phyloP scores from a whole-genome alignment of 64 coral and sea anemone species.

The Trachythela sp. region DNA sequence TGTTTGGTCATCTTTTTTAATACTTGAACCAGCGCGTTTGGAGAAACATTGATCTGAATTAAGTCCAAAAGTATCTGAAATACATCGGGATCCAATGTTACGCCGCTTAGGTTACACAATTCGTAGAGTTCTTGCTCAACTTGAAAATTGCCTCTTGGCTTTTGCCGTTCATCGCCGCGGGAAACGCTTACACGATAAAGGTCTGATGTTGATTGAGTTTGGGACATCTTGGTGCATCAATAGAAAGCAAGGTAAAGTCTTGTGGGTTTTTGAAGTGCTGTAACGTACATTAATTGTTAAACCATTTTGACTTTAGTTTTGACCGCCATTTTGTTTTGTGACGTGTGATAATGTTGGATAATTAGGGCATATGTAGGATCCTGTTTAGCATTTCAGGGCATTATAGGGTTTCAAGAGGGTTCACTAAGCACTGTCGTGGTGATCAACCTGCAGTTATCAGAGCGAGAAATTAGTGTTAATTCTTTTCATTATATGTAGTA shows the following conservation, averaged over 20 bases:
- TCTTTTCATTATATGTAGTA: too few relatives aligned
- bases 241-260: not conserved
- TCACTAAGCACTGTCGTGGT: not conserved
- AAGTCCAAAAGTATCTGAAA: constrained; percentile 95
- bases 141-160: constrained; percentile 46
- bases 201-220: constrained; percentile 63
- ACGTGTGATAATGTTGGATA: too few relatives aligned
- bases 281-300: not conserved
- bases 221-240: constrained; percentile 50
- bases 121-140: constrained; percentile 83
- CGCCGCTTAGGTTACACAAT: constrained; percentile 86
- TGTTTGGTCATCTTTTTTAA: constrained; percentile 69
- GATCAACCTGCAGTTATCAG: too few relatives aligned
- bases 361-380: not conserved
- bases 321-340: not conserved
- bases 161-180: constrained; percentile 54
- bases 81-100: constrained; percentile 76
- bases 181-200: constrained; percentile 67
- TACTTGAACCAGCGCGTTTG: constrained; percentile 76
- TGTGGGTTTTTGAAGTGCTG: too few relatives aligned
- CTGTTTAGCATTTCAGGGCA: not conserved
- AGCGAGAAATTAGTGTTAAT: too few relatives aligned
- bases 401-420: not conserved
- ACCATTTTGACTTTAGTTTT: not conserved
- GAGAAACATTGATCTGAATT: constrained; percentile 87